A percentile compares a stretch with the other conserved stretches of the same genome.
These are phyloP conservation scores for Sprattus sprattus DNA, from an alignment of 2,113 vertebrate species.

Conservation along the genomic window DNA sequence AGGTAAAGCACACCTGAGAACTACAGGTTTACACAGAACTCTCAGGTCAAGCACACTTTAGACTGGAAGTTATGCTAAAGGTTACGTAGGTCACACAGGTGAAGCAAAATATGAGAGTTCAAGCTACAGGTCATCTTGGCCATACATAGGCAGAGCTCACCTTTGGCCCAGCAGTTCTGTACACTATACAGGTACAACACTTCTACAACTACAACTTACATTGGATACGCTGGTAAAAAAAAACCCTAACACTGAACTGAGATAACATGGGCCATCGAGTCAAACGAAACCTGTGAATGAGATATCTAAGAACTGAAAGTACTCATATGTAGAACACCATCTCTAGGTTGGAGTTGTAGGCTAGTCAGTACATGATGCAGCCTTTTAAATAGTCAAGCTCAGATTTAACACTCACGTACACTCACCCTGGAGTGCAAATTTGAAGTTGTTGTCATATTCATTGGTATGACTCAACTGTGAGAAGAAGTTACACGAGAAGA, in stretches of 20 bases:
- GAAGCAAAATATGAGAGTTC: not conserved
- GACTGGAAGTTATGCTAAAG: not conserved
- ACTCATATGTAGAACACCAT: not conserved
- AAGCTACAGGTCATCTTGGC: not conserved
- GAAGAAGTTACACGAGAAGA: not conserved
- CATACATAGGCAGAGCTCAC: not conserved
- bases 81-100: not conserved
- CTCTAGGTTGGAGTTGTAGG: not conserved
- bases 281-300: not conserved
- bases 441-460: not conserved
- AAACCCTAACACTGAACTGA: not conserved
- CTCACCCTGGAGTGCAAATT: not conserved
- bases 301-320: not conserved
- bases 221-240: too few species aligned
- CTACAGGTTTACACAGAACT: not conserved
- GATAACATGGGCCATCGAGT: not conserved
- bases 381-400: not conserved
- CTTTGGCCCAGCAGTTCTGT: not conserved
- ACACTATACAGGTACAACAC: not conserved
- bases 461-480: not conserved
- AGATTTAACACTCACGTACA: not conserved
- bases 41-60: not conserved
- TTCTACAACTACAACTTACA: too few species aligned
- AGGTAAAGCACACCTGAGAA: conserved; percentile 56
- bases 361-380: not conserved